Evolutionary conservation across 2,113 vertebrate genomes (phyloP).

Genomic region (Pteropus alecto): DNA sequence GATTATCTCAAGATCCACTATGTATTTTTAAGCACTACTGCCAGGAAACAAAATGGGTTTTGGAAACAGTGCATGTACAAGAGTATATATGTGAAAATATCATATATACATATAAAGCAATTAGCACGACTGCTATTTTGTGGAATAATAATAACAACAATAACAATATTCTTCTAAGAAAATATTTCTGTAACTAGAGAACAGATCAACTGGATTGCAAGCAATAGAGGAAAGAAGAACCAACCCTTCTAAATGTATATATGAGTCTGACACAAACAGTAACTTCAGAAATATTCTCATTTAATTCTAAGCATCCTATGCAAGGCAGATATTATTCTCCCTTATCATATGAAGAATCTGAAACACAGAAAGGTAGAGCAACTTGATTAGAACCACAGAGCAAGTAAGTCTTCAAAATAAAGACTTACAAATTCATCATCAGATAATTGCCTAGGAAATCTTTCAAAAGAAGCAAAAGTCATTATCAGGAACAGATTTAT

Average conservation of each 20-base stretch:
- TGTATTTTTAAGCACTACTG: not conserved
- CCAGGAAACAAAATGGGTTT: not conserved
- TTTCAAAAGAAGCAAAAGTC: not conserved
- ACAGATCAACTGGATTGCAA: not conserved
- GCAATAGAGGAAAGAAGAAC: not conserved
- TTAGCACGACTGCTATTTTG: not conserved
- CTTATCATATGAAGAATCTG: not conserved
- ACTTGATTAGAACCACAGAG: not conserved
- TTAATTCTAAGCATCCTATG: not conserved
- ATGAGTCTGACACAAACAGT: not conserved
- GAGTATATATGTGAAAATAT: not conserved
- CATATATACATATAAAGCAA: not conserved
- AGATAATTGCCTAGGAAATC: not conserved
- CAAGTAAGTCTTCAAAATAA: constrained; percentile 10
- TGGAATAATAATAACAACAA: not conserved
- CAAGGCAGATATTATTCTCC: not conserved
- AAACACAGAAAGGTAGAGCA: not conserved
- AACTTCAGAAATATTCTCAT: not conserved
- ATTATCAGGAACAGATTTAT: not conserved
- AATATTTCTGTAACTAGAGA: not conserved
- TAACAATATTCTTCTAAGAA: not conserved
- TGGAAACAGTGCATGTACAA: not conserved
- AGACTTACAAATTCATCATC: not conserved
- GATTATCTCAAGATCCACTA: not conserved
- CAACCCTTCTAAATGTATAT: not conserved